phyloP scores from a whole-genome alignment of 2,113 vertebrate species.

The Monopterus albus region DNA sequence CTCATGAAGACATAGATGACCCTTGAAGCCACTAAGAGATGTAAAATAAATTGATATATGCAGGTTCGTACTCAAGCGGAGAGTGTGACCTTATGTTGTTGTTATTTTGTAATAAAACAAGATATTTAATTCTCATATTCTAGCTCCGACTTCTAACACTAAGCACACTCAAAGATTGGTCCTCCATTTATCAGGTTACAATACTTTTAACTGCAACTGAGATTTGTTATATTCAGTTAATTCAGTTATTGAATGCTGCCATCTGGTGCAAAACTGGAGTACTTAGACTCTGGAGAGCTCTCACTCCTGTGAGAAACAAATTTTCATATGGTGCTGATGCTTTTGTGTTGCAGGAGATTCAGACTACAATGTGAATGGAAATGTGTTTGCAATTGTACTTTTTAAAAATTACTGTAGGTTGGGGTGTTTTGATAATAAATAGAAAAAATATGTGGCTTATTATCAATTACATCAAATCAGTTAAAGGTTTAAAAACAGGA shows the following conservation, averaged over 20 bases:
- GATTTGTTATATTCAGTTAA: not conserved
- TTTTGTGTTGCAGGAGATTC: not conserved
- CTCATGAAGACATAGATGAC: slow-evolving; percentile 34
- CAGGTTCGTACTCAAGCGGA: no score
- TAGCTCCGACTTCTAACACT: not conserved
- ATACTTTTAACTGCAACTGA: not conserved
- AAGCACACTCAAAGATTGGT: not conserved
- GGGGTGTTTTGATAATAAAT: no score
- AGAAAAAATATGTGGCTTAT: no score
- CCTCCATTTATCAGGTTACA: no score
- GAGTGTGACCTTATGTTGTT: not conserved
- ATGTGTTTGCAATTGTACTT: no score
- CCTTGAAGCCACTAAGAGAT: slow-evolving; percentile 24
- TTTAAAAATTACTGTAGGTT: no score
- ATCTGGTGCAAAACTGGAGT: slow-evolving; percentile 44
- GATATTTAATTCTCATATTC: not conserved
- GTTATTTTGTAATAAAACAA: not conserved
- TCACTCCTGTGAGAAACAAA: not conserved
- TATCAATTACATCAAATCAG: no score
- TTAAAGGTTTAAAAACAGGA: not conserved
- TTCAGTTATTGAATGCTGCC: slow-evolving; percentile 46
- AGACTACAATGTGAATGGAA: not conserved
- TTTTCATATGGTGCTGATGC: not conserved
- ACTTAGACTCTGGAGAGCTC: no score
- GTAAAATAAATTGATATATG: no score